phyloP scores from a whole-genome alignment of 30 jellyfish, hydroid and myxozoan genomes.

The Cassiopea xamachana region DNA sequence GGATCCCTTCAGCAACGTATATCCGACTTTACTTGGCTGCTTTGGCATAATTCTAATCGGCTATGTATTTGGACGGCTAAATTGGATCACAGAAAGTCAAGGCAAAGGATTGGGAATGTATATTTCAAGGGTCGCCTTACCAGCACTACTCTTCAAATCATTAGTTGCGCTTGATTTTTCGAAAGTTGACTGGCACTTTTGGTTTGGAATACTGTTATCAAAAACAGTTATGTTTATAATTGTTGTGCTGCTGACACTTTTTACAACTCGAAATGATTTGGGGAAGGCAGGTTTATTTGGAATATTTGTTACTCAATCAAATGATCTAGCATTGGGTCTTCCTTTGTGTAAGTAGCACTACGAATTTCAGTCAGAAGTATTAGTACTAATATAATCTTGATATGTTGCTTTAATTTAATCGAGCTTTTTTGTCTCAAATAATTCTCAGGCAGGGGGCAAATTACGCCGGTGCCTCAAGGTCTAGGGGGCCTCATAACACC shows the following conservation, averaged over 20 bases:
- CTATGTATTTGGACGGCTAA: slow-evolving; percentile 67
- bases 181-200: slow-evolving; percentile 80
- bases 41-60: slow-evolving; percentile 82
- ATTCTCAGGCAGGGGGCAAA: too few relatives aligned
- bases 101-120: slow-evolving; percentile 78
- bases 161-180: slow-evolving; percentile 74
- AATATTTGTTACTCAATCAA: slow-evolving; percentile 89
- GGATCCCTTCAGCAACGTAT: slow-evolving; percentile 68
- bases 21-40: slow-evolving; percentile 89
- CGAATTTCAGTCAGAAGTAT: too few relatives aligned
- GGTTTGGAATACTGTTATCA: slow-evolving; percentile 76
- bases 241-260: slow-evolving; percentile 61
- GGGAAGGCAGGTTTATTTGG: slow-evolving; percentile 86
- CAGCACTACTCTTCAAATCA: slow-evolving; percentile 87
- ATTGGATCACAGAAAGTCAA: slow-evolving; percentile 66
- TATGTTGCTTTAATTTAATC: too few relatives aligned
- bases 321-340: slow-evolving; percentile 92
- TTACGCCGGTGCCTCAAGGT: too few relatives aligned
- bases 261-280: slow-evolving; percentile 29
- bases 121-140: slow-evolving; percentile 68
- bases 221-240: slow-evolving; percentile 64
- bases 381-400: too few relatives aligned
- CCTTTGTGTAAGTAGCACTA: slow-evolving; percentile 82
- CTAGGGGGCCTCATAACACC: too few relatives aligned
- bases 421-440: too few relatives aligned